phyloP scores from a whole-genome alignment of 2,797 vertebrate species.

The Chromis chromis region DNA sequence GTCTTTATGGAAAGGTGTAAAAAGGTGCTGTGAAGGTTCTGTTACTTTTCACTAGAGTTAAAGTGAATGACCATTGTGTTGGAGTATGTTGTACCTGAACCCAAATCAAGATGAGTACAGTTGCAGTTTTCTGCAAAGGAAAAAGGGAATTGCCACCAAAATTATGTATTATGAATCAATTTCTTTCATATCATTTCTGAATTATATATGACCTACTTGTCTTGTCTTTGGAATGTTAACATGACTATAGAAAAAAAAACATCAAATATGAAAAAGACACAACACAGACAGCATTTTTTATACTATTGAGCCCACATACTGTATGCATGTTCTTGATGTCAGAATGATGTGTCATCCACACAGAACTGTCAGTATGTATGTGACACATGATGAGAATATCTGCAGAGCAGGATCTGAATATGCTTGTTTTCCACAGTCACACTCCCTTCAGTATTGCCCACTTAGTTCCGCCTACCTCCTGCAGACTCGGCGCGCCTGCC shows the following conservation, averaged over 20 bases:
- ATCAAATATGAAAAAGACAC: too few species aligned
- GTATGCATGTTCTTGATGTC: neutral
- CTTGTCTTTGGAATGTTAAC: neutral
- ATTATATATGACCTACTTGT: neutral
- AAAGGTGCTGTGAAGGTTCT: neutral
- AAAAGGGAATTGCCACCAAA: neutral
- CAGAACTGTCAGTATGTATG: neutral
- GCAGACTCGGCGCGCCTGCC: constrained; percentile 17
- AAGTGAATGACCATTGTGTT: too few species aligned
- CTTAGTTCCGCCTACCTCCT: constrained; percentile 39
- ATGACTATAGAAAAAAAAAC: neutral
- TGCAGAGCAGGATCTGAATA: constrained; percentile 18
- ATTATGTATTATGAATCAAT: neutral
- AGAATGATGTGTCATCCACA: neutral
- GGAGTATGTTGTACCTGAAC: too few species aligned
- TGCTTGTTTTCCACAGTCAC: constrained; percentile 31
- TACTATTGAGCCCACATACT: too few species aligned
- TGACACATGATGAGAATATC: constrained; percentile 1
- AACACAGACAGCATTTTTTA: neutral
- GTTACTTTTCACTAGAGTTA: neutral
- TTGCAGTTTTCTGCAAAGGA: neutral
- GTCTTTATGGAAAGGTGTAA: neutral
- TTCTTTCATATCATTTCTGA: neutral
- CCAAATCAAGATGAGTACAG: too few species aligned
- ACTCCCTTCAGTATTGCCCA: constrained; percentile 22